Evolutionary conservation across 2,888 invertebrate genomes (phyloP), one percentile per base, ranked within the genome.

Genomic region (Drepanosiphum platanoidis): DNA sequence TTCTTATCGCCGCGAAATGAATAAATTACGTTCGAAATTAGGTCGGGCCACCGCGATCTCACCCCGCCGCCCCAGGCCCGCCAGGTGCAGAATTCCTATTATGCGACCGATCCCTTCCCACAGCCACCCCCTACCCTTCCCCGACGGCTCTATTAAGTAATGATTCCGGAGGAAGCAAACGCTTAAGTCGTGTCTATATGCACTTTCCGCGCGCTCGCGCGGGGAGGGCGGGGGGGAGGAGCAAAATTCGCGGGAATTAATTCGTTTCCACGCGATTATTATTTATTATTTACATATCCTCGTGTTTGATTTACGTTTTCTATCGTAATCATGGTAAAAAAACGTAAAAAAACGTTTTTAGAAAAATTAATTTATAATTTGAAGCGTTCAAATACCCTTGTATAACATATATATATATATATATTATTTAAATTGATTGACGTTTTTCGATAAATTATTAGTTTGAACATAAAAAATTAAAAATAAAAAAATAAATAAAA

Each of bases 91-190:
- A 77, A 39, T 61, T 27, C 39, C 61, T 61, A 36, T 27, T 61
- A 77, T 18, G 5, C n/a, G 39, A n/a, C n/a, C n/a, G n/a, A n/a
- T n/a, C n/a, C n/a, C 61, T 27, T 77, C 34, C 27, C 77, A 27
- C 61, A 8, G 11, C 34, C 7, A 5, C 13, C 13, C 22, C 27
- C 4, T 27, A 1, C 58, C 36, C 11, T 34, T 9, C 58, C 75
- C 15, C 34, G 2, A 36, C 42, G 30, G 52, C 18, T n/a, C n/a
- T 36, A 58, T 75, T 58, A 34, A 58, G 36, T 75, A 75, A 75
- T 34, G 75, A 75, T 75, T 58, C n/a, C 52, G 58, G 58, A 36
- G 75, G 75, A 58, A 58, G 75, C 75, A 34, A 58, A 52, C 75
- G n/a, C 58, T 75, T 58, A 58, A 34, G 34, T n/a, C n/a, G n/a